phyloP scores from a whole-genome alignment of 1,140 invertebrate genomes.

The Lasioglossum albipes region DNA sequence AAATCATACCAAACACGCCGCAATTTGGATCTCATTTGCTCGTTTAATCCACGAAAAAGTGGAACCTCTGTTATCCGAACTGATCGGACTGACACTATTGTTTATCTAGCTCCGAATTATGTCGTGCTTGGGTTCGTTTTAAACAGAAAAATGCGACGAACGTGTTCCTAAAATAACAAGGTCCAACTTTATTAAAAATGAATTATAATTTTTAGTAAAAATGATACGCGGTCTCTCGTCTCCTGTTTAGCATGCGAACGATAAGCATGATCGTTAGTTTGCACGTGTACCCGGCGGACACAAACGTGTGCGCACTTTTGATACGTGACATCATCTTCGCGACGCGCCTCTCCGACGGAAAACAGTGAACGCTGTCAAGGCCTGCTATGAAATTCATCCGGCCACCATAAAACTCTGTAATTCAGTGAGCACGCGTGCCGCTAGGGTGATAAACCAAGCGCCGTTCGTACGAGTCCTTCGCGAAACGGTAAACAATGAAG shows the following conservation, averaged over 20 bases:
- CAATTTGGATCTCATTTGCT: no score
- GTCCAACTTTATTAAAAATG: no score
- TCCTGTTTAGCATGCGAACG: conserved; percentile 55
- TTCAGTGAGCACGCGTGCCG: background rate
- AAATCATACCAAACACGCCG: no score
- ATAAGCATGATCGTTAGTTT: conserved; percentile 52
- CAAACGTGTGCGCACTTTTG: conserved; percentile 45
- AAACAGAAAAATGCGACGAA: no score
- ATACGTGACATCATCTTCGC: conserved; percentile 61
- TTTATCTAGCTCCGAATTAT: no score
- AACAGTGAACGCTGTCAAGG: conserved; percentile 35
- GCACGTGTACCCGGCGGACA: conserved; percentile 38
- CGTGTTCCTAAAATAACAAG: no score
- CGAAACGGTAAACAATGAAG: background rate
- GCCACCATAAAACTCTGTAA: conserved; percentile 43
- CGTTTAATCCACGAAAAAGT: no score
- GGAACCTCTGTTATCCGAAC: no score
- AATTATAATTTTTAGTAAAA: conserved; percentile 25
- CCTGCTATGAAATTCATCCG: conserved; percentile 45
- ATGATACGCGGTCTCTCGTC: conserved; percentile 40
- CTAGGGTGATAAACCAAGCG: background rate
- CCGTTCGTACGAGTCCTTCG: conserved; percentile 8
- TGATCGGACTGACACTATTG: no score
- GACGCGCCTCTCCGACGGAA: background rate
- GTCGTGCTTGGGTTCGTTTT: no score